A percentile compares a stretch with the other conserved stretches of the same genome.
phyloP scores from a whole-genome alignment of 1,140 invertebrate species.

The Aphis craccivora region DNA sequence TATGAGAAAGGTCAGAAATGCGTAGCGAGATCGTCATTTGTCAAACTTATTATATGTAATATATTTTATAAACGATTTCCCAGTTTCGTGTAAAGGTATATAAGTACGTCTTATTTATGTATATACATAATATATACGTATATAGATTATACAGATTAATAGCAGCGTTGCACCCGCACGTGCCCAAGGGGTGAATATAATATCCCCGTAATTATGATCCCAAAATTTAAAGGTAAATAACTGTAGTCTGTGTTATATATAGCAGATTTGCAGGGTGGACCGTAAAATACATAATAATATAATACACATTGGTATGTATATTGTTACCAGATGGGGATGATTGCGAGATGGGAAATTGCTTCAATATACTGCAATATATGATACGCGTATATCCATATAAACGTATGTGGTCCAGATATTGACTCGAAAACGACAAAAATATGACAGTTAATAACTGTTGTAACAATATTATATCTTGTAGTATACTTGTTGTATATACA shows the following conservation, averaged over 20 bases:
- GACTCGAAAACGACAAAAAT: not conserved
- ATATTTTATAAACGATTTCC: not conserved
- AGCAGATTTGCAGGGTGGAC: not conserved
- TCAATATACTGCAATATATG: not conserved
- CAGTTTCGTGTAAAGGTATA: not conserved
- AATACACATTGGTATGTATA: not conserved
- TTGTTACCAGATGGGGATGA: conserved; percentile 5
- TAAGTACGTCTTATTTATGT: not conserved
- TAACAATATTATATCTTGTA: not conserved
- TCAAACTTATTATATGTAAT: not conserved
- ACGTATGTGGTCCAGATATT: not conserved
- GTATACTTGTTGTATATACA: not conserved
- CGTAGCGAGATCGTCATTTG: not conserved
- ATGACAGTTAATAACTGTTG: not conserved
- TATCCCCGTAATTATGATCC: not conserved
- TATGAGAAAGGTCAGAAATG: not conserved
- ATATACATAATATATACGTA: no score
- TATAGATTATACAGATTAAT: not conserved
- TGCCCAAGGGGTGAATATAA: not conserved
- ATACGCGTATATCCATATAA: not conserved
- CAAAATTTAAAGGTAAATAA: not conserved
- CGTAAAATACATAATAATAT: not conserved
- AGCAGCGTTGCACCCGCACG: not conserved
- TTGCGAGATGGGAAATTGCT: not conserved
- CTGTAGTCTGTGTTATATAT: not conserved